These are phyloP conservation scores for Zosterops lateralis DNA, from an alignment of 2,113 vertebrate genomes.

Conservation along the genomic window DNA sequence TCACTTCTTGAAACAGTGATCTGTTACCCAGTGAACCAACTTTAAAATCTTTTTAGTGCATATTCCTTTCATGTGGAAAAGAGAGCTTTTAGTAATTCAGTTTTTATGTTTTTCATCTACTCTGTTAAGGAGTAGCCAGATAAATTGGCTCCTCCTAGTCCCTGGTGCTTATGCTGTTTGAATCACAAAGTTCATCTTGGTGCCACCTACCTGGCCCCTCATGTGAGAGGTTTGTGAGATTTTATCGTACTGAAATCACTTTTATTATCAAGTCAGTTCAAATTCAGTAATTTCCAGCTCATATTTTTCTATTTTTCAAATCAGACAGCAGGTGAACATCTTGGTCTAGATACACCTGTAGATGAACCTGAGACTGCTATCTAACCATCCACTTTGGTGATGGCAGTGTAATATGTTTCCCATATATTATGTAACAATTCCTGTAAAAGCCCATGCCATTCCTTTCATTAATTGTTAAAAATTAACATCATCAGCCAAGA, in stretches of 20 bases:
- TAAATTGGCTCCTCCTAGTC: background rate
- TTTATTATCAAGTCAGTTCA: background rate
- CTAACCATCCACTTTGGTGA: background rate
- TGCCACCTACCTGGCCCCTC: background rate
- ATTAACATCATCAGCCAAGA: background rate
- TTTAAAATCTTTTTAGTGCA: background rate
- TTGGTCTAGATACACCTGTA: slow-evolving; percentile 5
- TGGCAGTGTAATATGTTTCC: background rate
- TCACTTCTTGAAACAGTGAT: background rate
- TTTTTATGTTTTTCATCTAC: background rate
- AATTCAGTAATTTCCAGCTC: background rate
- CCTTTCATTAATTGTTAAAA: background rate
- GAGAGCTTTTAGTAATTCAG: background rate
- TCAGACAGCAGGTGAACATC: slow-evolving; percentile 23
- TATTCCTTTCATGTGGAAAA: background rate
- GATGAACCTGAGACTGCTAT: background rate
- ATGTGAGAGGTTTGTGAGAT: background rate
- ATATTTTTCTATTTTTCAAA: background rate
- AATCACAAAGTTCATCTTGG: background rate
- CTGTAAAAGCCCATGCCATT: background rate
- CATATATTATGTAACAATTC: background rate
- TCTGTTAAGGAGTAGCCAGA: background rate
- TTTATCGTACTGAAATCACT: background rate
- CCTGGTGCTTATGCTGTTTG: background rate
- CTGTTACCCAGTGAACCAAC: background rate